Evolutionary conservation across 2,888 invertebrate genomes (phyloP).

Genomic region (Physocephala rufipes): DNA sequence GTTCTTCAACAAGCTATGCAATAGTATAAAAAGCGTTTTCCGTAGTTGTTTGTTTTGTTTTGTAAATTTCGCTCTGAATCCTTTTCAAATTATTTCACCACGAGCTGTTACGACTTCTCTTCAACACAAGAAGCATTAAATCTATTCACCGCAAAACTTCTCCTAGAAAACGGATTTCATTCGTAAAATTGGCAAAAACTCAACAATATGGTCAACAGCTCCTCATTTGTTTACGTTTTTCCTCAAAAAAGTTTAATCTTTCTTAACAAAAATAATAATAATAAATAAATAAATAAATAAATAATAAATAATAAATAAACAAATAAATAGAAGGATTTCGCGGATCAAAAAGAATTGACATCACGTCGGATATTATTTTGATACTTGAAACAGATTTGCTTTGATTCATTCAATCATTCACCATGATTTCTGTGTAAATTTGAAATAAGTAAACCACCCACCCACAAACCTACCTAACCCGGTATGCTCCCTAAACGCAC

Average conservation of each 20-base stretch:
- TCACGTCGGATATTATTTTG: too few relatives aligned
- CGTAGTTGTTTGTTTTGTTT: background rate
- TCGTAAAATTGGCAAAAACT: slow-evolving; percentile 12
- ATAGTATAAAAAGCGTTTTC: too few relatives aligned
- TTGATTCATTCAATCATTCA: slow-evolving; percentile 24
- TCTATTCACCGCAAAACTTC: slow-evolving; percentile 1
- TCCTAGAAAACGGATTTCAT: slow-evolving; percentile 12
- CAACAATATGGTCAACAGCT: background rate
- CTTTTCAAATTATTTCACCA: background rate
- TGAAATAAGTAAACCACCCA: slow-evolving; percentile 33
- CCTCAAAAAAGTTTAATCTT: background rate
- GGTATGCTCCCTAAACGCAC: slow-evolving; percentile 41
- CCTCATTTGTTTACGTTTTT: background rate
- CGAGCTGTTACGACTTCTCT: background rate
- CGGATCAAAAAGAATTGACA: too few relatives aligned
- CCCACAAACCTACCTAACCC: slow-evolving; percentile 50
- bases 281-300: too few relatives aligned
- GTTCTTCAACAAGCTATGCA: too few relatives aligned
- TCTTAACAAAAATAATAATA: background rate
- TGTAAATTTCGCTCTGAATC: background rate
- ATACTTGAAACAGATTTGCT: slow-evolving; percentile 27
- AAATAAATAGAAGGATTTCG: too few relatives aligned
- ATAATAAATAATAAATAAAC: too few relatives aligned
- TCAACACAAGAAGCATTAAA: background rate
- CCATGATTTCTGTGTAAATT: background rate